Percentiles rank a stretch among this genome's conserved stretches.
Evolutionary conservation across 2,113 vertebrate species (phyloP).

Genomic region (Gopherus flavomarginatus): DNA sequence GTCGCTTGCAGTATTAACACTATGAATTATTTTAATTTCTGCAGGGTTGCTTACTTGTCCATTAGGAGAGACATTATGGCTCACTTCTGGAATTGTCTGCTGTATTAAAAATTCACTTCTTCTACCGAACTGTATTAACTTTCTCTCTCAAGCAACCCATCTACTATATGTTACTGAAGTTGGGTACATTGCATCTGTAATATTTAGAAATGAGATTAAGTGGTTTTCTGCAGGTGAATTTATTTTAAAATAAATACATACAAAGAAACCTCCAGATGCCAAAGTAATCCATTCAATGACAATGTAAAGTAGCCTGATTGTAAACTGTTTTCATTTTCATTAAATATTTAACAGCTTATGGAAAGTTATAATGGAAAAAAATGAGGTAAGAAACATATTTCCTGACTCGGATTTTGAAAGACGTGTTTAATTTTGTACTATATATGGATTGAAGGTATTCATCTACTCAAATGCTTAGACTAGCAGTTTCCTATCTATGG

Average conservation of each 20-base stretch:
- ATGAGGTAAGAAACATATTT: background rate
- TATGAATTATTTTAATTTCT: slow-evolving; percentile 17
- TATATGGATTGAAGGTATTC: fast-evolving
- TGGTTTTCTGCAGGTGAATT: background rate
- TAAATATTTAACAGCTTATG: background rate
- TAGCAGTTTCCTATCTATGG: fast-evolving
- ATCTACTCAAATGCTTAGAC: fast-evolving
- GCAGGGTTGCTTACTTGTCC: background rate
- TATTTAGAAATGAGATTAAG: background rate
- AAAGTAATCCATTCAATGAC: fast-evolving
- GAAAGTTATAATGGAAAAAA: background rate
- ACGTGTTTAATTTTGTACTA: fast-evolving
- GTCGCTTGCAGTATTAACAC: background rate
- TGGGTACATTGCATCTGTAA: background rate
- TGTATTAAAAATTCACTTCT: slow-evolving; percentile 1
- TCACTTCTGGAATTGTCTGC: background rate
- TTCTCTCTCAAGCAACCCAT: background rate
- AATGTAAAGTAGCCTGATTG: fast-evolving
- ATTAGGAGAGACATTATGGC: background rate
- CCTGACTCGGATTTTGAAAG: fast-evolving
- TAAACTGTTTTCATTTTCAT: background rate
- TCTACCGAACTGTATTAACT: fast-evolving
- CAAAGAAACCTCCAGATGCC: background rate
- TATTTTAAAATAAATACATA: background rate
- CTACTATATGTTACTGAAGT: fast-evolving